These are phyloP conservation scores for Philopedon plagiatum DNA, from an alignment of 2,888 invertebrate genomes.

Conservation along the genomic window DNA sequence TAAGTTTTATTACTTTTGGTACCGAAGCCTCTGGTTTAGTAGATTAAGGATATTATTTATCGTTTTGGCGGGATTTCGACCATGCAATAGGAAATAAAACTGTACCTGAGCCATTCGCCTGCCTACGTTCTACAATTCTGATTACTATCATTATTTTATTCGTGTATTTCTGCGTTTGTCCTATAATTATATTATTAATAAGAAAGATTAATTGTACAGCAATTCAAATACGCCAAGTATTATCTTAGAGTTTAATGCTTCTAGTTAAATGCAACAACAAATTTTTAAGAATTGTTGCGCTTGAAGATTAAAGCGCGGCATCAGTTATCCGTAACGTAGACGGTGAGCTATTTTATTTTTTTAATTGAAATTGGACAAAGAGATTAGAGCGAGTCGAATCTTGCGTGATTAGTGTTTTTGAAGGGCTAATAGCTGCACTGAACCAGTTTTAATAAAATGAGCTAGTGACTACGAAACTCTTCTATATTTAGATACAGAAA, in stretches of 20 bases:
- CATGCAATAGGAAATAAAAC: conserved; percentile 39
- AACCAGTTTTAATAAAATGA: too few species aligned
- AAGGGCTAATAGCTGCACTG: too few species aligned
- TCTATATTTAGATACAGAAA: too few species aligned
- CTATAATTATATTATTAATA: conserved; percentile 27
- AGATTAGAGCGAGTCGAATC: too few species aligned
- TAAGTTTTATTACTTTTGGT: too few species aligned
- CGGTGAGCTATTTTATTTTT: too few species aligned
- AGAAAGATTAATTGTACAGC: conserved; percentile 1
- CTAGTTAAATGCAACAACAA: not conserved
- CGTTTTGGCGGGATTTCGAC: conserved; percentile 30
- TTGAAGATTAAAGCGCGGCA: not conserved
- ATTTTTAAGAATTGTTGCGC: not conserved
- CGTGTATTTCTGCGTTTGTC: not conserved
- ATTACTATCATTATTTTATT: conserved; percentile 29
- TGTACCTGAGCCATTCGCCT: conserved; percentile 20
- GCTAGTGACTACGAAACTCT: too few species aligned
- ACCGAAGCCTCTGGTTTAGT: not conserved
- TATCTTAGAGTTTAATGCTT: too few species aligned
- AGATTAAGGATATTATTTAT: conserved; percentile 38
- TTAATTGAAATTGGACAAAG: too few species aligned
- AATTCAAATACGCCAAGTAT: too few species aligned
- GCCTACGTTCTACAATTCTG: conserved; percentile 36
- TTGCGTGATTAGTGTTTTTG: too few species aligned
- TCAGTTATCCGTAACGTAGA: not conserved